Conservation (phyloP, 1,140 invertebrate genomes). For the Bathynomus jamesi region DNA sequence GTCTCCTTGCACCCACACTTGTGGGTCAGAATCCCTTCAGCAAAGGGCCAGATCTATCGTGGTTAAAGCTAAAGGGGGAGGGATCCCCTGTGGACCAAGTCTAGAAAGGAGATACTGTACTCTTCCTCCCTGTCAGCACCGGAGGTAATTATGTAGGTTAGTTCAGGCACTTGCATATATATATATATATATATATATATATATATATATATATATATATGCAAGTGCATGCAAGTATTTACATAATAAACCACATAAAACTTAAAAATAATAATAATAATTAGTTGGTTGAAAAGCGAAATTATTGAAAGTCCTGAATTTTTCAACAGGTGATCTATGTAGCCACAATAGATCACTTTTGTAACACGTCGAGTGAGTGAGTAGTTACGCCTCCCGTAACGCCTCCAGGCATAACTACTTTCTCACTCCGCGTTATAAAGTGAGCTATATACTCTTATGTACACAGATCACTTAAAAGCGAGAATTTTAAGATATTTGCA, state of each 20-base stretch:
- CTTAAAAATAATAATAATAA: background rate
- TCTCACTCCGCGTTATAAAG: too few species aligned
- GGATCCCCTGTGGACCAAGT: conserved; percentile 19
- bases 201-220: background rate
- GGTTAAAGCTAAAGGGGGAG: conserved; percentile 11
- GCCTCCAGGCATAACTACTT: too few species aligned
- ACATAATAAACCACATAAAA: background rate
- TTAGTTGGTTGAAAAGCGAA: too few species aligned
- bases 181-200: conserved; percentile 1
- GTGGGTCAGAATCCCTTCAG: conserved; percentile 30
- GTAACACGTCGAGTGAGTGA: too few species aligned
- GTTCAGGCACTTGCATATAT: background rate
- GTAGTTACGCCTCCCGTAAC: too few species aligned
- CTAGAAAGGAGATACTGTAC: conserved; percentile 14
- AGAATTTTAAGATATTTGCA: too few species aligned
- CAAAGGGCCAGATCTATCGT: conserved; percentile 25
- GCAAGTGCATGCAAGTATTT: background rate
- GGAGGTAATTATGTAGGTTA: background rate
- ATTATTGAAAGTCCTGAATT: too few species aligned
- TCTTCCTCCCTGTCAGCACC: background rate
- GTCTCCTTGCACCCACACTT: conserved; percentile 36
- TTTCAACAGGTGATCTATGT: too few species aligned
- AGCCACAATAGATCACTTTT: too few species aligned
- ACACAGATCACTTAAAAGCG: too few species aligned
- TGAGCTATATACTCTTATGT: too few species aligned